phyloP scores from a whole-genome alignment of 1,140 invertebrate species.

The Nymphalis io region DNA sequence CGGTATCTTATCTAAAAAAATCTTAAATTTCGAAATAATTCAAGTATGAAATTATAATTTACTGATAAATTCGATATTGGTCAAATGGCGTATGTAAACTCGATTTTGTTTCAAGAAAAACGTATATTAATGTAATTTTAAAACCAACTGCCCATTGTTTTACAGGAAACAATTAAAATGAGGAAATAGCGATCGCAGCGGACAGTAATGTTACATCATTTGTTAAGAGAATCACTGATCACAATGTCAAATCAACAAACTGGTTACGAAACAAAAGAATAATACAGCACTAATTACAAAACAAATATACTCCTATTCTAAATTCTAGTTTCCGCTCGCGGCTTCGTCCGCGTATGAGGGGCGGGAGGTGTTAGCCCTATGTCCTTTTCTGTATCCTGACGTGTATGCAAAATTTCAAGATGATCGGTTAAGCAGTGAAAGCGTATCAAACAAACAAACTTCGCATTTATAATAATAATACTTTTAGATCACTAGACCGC shows the following conservation, averaged over 20 bases:
- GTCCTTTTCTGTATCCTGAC: too few species aligned
- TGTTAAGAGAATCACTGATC: conserved; percentile 45
- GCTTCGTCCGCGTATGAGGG: too few species aligned
- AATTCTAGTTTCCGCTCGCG: too few species aligned
- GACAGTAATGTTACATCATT: conserved; percentile 57
- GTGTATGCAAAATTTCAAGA: too few species aligned
- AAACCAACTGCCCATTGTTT: conserved; percentile 46
- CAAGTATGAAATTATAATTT: not conserved
- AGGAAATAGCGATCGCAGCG: conserved; percentile 54
- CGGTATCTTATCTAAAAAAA: too few species aligned
- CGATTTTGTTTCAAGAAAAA: conserved; percentile 19
- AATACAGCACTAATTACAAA: conserved; percentile 9
- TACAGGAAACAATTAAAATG: conserved; percentile 54
- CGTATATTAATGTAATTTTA: conserved; percentile 46
- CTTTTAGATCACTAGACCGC: too few species aligned
- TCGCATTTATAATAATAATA: too few species aligned
- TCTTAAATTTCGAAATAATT: not conserved
- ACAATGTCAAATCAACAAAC: conserved; percentile 56
- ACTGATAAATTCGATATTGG: not conserved
- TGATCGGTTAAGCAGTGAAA: too few species aligned
- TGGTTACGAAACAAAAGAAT: conserved; percentile 32
- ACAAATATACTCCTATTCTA: conserved; percentile 10
- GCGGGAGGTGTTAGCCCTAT: too few species aligned
- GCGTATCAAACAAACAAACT: too few species aligned
- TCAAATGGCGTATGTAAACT: conserved; percentile 11